Percentiles rank a stretch among this genome's conserved stretches.
Evolutionary conservation across 2,888 invertebrate genomes (phyloP).

Genomic region (Phaedon cochleariae): DNA sequence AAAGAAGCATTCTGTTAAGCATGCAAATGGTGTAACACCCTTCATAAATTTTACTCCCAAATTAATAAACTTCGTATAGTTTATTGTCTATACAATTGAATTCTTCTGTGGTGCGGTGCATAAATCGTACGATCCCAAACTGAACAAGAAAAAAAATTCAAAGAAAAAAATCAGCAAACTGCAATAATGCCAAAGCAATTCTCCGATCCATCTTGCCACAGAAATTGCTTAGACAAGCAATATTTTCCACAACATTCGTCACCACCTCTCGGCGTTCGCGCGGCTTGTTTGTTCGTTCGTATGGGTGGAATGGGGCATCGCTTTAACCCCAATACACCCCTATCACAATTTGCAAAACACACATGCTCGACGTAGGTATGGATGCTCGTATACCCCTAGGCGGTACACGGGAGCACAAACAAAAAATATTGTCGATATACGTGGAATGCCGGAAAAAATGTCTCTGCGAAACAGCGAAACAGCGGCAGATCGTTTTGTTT

Average conservation of each 20-base stretch:
- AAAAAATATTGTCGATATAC: constrained; percentile 22
- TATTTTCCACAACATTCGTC: constrained; percentile 25
- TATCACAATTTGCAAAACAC: constrained; percentile 30
- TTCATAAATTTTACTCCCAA: too few relatives aligned
- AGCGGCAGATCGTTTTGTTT: background rate
- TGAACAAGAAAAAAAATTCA: background rate
- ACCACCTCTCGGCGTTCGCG: constrained; percentile 22
- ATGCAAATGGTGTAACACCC: too few relatives aligned
- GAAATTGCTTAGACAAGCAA: constrained; percentile 19
- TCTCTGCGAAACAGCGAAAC: constrained; percentile 21
- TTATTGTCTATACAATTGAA: too few relatives aligned
- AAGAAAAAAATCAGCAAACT: background rate
- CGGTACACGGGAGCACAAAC: constrained; percentile 21
- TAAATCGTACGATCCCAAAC: too few relatives aligned
- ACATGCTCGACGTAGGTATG: constrained; percentile 25
- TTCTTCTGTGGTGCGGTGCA: too few relatives aligned
- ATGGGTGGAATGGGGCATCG: background rate
- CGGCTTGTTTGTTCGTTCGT: constrained; percentile 31
- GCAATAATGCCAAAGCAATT: background rate
- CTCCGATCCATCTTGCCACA: background rate
- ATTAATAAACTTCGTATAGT: too few relatives aligned
- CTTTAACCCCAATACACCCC: constrained; percentile 29
- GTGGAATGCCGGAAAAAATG: constrained; percentile 25
- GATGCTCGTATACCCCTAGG: constrained; percentile 29
- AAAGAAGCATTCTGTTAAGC: too few relatives aligned